Conservation (phyloP, 2,797 vertebrate genomes). For the Gymnopithys bicolor region DNA sequence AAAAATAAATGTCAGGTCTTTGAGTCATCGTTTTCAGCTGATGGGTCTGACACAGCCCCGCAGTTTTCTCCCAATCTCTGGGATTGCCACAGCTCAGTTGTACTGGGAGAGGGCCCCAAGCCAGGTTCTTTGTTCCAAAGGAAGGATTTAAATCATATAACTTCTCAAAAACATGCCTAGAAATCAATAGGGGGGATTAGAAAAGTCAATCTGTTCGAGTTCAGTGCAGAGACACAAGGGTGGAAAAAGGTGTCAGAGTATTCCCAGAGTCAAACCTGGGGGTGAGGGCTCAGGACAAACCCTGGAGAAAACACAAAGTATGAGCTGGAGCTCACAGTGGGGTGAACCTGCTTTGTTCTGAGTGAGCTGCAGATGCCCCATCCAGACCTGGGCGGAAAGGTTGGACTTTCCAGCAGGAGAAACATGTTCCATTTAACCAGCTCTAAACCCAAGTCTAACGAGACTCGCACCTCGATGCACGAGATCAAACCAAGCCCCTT, state of each 20-base stretch:
- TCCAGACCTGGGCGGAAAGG: neutral
- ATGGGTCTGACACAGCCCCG: neutral
- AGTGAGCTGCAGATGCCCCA: neutral
- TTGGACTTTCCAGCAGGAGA: neutral
- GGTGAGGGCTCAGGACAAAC: neutral
- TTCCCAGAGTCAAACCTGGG: neutral
- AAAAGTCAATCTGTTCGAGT: conserved; percentile 13
- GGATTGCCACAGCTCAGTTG: neutral
- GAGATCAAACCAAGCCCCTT: neutral
- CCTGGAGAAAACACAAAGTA: neutral
- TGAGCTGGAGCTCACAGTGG: neutral
- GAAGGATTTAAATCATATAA: neutral
- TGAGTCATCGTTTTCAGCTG: neutral
- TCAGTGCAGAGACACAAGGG: neutral
- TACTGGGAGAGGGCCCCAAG: neutral
- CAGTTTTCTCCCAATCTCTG: neutral
- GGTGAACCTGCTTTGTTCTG: neutral
- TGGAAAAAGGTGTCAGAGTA: neutral
- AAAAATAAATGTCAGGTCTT: neutral
- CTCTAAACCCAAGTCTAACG: neutral
- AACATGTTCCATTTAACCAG: neutral
- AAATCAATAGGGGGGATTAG: conserved; percentile 7
- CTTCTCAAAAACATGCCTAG: neutral
- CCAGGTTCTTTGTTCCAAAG: conserved; percentile 27
- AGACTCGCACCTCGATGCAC: neutral